Evolutionary conservation across 2,113 vertebrate genomes (phyloP).

Genomic region (Halcyon malimbica): DNA sequence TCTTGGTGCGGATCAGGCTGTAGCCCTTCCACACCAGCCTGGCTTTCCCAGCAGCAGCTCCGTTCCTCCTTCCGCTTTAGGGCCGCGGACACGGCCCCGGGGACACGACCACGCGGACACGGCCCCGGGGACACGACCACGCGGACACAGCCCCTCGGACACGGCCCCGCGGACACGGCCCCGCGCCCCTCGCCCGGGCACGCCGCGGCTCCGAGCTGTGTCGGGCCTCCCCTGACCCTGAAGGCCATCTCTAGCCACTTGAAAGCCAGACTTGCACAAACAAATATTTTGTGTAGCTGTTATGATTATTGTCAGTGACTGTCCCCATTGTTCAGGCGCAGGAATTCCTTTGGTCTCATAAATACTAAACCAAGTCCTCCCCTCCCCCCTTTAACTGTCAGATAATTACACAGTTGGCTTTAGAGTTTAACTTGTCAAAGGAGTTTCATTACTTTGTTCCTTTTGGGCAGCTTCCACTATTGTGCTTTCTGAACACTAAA

Average conservation of each 20-base stretch:
- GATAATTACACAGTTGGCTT: constrained; percentile 82
- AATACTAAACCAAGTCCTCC: constrained; percentile 42
- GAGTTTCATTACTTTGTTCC: constrained; percentile 78
- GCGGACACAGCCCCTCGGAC: too few species aligned
- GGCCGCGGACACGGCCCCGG: too few species aligned
- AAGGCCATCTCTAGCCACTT: not conserved
- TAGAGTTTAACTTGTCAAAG: constrained; percentile 83
- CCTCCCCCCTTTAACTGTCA: constrained; percentile 68
- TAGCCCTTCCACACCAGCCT: rapidly evolving
- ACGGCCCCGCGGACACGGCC: too few species aligned
- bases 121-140: too few species aligned
- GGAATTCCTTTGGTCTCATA: constrained; percentile 74
- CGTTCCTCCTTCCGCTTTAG: rapidly evolving
- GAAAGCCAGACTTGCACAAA: constrained; percentile 48
- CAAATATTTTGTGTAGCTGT: constrained; percentile 63
- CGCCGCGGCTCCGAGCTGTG: not conserved
- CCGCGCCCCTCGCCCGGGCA: too few species aligned
- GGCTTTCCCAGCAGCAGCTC: not conserved
- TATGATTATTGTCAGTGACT: constrained; percentile 69
- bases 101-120: too few species aligned
- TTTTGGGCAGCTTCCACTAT: constrained; percentile 79
- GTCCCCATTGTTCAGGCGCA: constrained; percentile 59
- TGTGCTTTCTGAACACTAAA: constrained; percentile 82
- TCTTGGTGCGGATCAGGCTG: not conserved
- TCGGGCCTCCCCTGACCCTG: not conserved